Evolutionary conservation across 2,797 vertebrate genomes (phyloP).

Genomic region (Bovichtus variegatus): DNA sequence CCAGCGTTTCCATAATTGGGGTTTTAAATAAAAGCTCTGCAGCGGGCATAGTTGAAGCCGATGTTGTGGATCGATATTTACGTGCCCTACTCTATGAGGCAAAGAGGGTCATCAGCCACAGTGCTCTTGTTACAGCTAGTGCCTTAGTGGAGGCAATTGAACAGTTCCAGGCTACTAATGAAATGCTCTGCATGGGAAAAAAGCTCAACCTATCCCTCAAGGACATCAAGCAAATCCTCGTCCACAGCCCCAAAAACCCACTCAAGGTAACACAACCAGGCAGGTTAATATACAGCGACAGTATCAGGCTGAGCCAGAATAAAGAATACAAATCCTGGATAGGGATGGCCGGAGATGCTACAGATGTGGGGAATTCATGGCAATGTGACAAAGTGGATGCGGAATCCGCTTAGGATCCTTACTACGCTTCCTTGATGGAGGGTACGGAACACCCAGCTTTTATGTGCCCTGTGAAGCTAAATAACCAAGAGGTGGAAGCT

Average conservation of each 20-base stretch:
- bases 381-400: conserved; percentile 1
- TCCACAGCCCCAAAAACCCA: not conserved
- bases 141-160: not conserved
- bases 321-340: not conserved
- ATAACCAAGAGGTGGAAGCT: conserved; percentile 1
- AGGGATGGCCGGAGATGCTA: not conserved
- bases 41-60: too few species aligned
- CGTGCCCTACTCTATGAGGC: too few species aligned
- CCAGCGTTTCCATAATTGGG: too few species aligned
- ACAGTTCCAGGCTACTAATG: not conserved
- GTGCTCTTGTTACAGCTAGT: not conserved
- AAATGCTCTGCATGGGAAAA: not conserved
- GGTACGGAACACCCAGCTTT: not conserved
- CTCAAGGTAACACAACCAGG: not conserved
- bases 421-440: not conserved
- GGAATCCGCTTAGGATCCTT: too few species aligned
- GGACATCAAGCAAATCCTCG: not conserved
- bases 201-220: not conserved
- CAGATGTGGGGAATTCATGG: conserved; percentile 2
- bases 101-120: too few species aligned
- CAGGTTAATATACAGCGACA: not conserved
- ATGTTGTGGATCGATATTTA: too few species aligned
- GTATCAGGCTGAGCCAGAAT: not conserved
- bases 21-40: too few species aligned
- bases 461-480: conserved; percentile 4